Evolutionary conservation across 1,140 invertebrate genomes (phyloP), one percentile per base, ranked within the genome.

Genomic region (Apolygus lucorum): DNA sequence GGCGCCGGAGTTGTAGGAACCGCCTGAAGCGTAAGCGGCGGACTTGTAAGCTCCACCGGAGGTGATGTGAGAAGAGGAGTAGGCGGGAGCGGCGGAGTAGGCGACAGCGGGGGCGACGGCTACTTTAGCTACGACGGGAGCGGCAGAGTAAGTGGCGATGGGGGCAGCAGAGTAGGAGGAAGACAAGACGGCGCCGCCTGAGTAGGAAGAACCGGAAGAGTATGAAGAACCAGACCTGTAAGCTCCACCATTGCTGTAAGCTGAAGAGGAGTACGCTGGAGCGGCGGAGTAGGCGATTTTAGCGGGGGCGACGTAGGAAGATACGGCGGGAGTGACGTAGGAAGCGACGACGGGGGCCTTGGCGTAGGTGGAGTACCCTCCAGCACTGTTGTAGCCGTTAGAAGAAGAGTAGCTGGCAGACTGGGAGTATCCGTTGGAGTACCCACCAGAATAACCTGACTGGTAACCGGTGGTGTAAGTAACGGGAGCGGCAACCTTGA

Each of bases 61-160:
- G 29, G 52, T 2, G 28, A 54, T 28, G 34, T 21, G 25, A 70
- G 54, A 59, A 59, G 54, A 13, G 2, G 54, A 59, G 65, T 59
- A 67, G 63, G 72, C 64, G 2, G 68, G 28, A 21, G 63, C 73
- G 0, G 68, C 27, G 11, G 68, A 67, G 67, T 68, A 69, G 49
- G 49, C 13, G 11, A 64, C 28, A 1, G 26, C 14, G 29, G 67
- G 52, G 1, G 52, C 52, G 22, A 67, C 29, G 24, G 24, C 17
- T 28, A 62, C 59, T 11, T n/a, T 63, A 21, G 68, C 17, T 21
- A 59, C 29, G 17, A 65, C 49, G 4, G 70, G 64, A 26, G 72
- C 69, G 4, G 71, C 54, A 25, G n/a, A n/a, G 72, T 71, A 71
- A 29, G 69, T 59, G 42, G 69, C 62, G 22, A 62, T 63, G 22